Base-by-base conservation (phyloP, 2,113 vertebrate species). In the Micronisus gabar region DNA sequence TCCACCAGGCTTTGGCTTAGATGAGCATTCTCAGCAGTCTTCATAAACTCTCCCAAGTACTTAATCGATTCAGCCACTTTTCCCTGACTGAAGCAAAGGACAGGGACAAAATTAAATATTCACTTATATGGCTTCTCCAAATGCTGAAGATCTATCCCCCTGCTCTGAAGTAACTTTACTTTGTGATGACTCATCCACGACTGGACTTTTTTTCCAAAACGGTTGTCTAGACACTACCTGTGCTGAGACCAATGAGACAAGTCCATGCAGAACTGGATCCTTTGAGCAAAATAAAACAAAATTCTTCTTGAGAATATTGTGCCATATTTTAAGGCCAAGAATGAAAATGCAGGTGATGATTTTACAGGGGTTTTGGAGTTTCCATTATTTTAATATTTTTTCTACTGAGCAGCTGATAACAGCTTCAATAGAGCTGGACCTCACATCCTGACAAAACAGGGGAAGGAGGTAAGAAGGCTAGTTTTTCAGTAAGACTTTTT, bases 71-170 rank as follows among this genome's bases (percentile, higher is more conserved):
- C 98, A 86, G 34, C 5, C 2, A 41, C 97, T 74, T 98, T 86
- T 89, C 97, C 97, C 92, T 98, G 98, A 88, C 98, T 99, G 72
- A 83, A 97, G 34, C 26, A 96, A 96, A 97, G 50, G 79, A 95
- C 65, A 94, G 56, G 27, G 47, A 80, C 65, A 81, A 61, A 92
- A 91, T 59, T 50, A 86, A 67, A 59, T 72, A 72, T 79, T 91
- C 47, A 85, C 34, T 67, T 27, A 65, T 43, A 72, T 13, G n/a
- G 12, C 25, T 89, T 82, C 76, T 87, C 68, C 65, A 83, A 59
- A 85, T 38, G 63, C 56, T 81, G 48, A 59, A 30, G 47, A 67
- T 62, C 63, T 67, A 19, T 8, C 29, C 36, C 29, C 11, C 50
- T 70, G 26, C 76, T 88, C 62, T 67, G 48, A 68, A 62, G 40